phyloP scores from a whole-genome alignment of 2,113 vertebrate species.

The Plecotus auritus region DNA sequence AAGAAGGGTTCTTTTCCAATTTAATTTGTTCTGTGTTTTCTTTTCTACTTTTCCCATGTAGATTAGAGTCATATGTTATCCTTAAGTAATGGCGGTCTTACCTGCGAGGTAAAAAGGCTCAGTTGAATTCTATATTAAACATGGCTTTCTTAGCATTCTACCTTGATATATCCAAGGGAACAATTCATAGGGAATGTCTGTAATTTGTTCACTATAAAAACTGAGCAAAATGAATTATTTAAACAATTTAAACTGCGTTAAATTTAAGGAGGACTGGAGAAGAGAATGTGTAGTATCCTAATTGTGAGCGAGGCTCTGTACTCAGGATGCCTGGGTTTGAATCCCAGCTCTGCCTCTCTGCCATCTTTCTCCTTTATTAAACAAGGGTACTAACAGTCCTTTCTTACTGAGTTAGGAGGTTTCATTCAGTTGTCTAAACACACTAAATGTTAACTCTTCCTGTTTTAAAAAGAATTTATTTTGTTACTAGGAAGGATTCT shows the following conservation, averaged over 20 bases:
- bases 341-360: neutral
- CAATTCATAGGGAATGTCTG: neutral
- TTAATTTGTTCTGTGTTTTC: neutral
- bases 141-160: neutral
- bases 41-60: neutral
- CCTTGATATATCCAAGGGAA: neutral
- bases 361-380: neutral
- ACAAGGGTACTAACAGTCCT: neutral
- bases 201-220: neutral
- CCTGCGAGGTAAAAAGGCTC: neutral
- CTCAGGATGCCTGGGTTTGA: neutral
- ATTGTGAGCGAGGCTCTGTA: neutral
- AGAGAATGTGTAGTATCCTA: neutral
- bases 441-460: neutral
- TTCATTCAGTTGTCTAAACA: neutral
- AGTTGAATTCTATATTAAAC: conserved; percentile 4
- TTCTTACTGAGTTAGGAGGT: neutral
- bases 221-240: neutral
- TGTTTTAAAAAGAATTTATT: neutral
- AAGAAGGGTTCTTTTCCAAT: neutral
- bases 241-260: neutral
- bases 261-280: neutral
- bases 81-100: neutral
- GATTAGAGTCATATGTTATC: neutral
- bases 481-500: conserved; percentile 11